Evolutionary conservation across 2,113 vertebrate species (phyloP).

Genomic region (Corydoras maculifer): DNA sequence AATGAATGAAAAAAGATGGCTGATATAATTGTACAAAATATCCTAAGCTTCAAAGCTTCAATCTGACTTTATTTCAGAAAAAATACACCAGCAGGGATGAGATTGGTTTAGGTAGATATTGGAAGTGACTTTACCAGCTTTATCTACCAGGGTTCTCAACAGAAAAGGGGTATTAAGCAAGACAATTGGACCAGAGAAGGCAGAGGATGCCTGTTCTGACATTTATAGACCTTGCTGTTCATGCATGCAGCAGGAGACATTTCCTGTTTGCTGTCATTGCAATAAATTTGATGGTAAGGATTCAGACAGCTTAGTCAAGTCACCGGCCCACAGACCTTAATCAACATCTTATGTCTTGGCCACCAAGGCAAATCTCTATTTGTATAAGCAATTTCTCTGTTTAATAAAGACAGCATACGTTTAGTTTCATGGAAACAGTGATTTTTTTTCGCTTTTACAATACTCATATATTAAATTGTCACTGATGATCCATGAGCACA

Average conservation of each 20-base stretch:
- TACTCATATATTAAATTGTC: too few species aligned
- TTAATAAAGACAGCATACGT: too few species aligned
- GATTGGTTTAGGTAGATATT: neutral
- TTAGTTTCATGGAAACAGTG: too few species aligned
- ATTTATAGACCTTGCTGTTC: conserved; percentile 41
- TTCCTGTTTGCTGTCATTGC: conserved; percentile 46
- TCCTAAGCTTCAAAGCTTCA: too few species aligned
- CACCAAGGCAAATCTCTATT: too few species aligned
- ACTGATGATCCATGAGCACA: too few species aligned
- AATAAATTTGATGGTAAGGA: conserved; percentile 41
- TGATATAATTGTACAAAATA: too few species aligned
- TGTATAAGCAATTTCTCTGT: too few species aligned
- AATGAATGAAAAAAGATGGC: too few species aligned
- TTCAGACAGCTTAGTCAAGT: conserved; percentile 41
- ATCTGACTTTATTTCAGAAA: too few species aligned
- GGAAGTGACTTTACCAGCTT: conserved; percentile 23
- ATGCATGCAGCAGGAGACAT: conserved; percentile 41
- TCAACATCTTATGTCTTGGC: conserved; percentile 28
- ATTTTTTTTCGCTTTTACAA: too few species aligned
- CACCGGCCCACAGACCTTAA: conserved; percentile 54
- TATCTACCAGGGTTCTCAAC: conserved; percentile 16
- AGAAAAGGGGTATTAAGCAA: conserved; percentile 28
- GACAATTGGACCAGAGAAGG: conserved; percentile 35
- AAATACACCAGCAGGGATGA: too few species aligned
- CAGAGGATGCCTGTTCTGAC: conserved; percentile 40